Base-by-base conservation (phyloP, 2,113 vertebrate species). In the Gasterosteus aculeatus region DNA sequence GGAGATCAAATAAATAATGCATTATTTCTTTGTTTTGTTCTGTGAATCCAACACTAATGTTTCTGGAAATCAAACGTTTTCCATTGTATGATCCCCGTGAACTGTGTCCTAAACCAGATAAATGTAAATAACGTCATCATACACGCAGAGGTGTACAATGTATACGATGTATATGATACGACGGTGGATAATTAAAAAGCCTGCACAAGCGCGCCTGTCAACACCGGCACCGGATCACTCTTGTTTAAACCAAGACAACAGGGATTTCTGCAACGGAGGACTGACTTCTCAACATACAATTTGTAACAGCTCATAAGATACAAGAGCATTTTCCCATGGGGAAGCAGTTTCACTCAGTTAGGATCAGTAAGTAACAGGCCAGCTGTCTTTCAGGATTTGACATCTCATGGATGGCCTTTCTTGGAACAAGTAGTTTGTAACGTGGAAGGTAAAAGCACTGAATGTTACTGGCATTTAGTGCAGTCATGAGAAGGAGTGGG, bases 1-100 rank as follows among this genome's bases (percentile, higher is more conserved):
- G 41, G 83, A 71, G 70, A 15, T 46, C 31, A 3, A 58, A 81
- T 85, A 73, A 87, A 86, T 80, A 76, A 78, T 85, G 47, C 54
- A 80, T 82, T 60, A 16, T 81, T 41, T 41, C 42, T 51, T 67
- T 64, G 33, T 63, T 75, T 64, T 67, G 53, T 22, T 51, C 67
- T 1, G 31, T 5, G 46, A 60, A 62, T 65, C 51, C 29, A 26
- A n/a, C 42, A 31, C 62, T 9, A 68, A 69, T 71, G 69, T 72
- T 76, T 66, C 49, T 15, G 31, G 44, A 65, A 56, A 73, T 47
- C 19, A 54, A 18, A 39, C 14, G 38, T 62, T 57, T 83, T 62
- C 44, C 33, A 65, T 47, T 1, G 56, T 4, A 68, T 22, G 22
- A 31, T 1, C 4, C 4, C 46, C 47, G 33, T 42, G 61, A 60